Percentiles rank a stretch among this genome's conserved stretches.
These are phyloP conservation scores for Haliclona indistincta DNA, from an alignment of 37 sponge, comb jelly and placozoan genomes.

Conservation along the genomic window DNA sequence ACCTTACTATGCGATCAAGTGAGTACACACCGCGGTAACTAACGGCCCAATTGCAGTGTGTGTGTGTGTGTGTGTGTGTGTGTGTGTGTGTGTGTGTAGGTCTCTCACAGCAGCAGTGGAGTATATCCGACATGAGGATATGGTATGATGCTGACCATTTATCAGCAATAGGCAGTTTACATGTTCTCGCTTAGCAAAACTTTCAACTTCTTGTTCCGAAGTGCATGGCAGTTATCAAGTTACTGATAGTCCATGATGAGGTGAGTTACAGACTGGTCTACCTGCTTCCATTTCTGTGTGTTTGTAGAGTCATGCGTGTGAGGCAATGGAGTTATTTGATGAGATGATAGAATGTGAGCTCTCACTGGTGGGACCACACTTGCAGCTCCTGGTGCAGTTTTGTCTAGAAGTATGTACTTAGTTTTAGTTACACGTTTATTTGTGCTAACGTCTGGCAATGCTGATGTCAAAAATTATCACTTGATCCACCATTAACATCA, in stretches of 20 bases:
- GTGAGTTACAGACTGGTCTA: conserved; percentile 6
- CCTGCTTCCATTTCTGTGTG: neutral
- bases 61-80: neutral
- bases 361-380: conserved; percentile 68
- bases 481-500: neutral
- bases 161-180: neutral
- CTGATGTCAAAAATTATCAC: neutral
- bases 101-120: conserved; percentile 80
- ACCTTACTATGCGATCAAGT: conserved; percentile 80
- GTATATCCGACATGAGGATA: conserved; percentile 60
- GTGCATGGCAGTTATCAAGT: conserved; percentile 39
- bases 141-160: conserved; percentile 28
- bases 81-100: conserved; percentile 25
- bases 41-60: neutral
- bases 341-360: conserved; percentile 92
- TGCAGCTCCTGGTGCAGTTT: conserved; percentile 70
- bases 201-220: conserved; percentile 69
- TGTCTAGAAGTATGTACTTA: conserved; percentile 65
- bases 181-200: conserved; percentile 16
- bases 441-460: neutral
- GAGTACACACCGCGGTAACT: conserved; percentile 5
- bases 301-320: conserved; percentile 84
- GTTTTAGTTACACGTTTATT: neutral
- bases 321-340: conserved; percentile 99
- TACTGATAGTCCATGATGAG: conserved; percentile 56